Evolutionary conservation across 2,113 vertebrate species (phyloP), one percentile per base, ranked within the genome.

Genomic region (Hypocryptadius cinnamomeus): DNA sequence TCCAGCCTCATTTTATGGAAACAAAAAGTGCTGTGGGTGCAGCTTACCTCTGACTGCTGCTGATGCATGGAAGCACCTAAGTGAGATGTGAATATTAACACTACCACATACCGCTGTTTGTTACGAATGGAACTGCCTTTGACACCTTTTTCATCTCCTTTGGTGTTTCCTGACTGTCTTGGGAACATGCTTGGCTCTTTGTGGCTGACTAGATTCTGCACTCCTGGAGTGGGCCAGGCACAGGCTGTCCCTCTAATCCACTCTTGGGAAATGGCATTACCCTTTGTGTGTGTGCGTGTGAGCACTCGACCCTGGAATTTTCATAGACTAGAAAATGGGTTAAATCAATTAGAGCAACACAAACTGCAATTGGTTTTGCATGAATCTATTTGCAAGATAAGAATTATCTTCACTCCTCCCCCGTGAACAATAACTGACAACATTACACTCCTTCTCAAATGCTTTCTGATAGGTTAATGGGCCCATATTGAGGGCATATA

Each of bases 401-500:
- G 89, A 80, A 82, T 95, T 95, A 94, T 94, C 96, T 92, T 79
- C 87, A 71, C 44, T 90, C 56, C 61, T 96, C 61, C 88, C 63
- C 50, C 0, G 5, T 94, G 94, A 94, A 95, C 93, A 92, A 79
- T 93, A 86, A 92, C 82, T 90, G 93, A 95, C 93, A 95, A 45
- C 82, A 64, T 92, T 88, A 84, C 76, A 80, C 72, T 57, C 90
- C 87, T 87, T 83, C 89, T 87, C 87, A 90, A 96, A 95, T 78
- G 76, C 65, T 90, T 85, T 92, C 85, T 95, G 94, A 96, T 94
- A 96, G 96, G 93, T 95, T 95, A 96, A 95, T 94, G 90, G 94
- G 82, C 60, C 60, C 40, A 42, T 86, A 94, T 85, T 68, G 82
- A 96, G 85, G 69, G 68, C 72, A 76, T 91, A 45, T 88, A 95